Conservation (phyloP, 2,888 invertebrate genomes). For the Amorpha juglandis region DNA sequence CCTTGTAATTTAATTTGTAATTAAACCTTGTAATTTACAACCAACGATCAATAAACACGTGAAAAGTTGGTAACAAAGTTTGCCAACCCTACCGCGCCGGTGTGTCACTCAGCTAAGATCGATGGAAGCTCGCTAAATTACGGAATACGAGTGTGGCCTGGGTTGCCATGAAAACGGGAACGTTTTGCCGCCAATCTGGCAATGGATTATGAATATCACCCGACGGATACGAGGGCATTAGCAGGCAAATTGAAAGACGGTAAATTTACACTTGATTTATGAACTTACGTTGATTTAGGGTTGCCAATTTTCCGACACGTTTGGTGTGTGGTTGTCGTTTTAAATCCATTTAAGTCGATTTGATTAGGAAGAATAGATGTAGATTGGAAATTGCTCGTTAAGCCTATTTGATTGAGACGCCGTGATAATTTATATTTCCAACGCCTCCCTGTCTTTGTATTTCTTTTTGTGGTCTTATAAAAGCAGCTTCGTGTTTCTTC, state of each 20-base stretch:
- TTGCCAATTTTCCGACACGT: not conserved
- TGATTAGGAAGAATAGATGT: not conserved
- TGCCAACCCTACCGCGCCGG: constrained; percentile 13
- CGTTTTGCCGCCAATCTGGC: constrained; percentile 26
- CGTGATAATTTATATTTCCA: no score
- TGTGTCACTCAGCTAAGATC: constrained; percentile 38
- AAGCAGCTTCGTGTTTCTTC: no score
- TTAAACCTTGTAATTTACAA: no score
- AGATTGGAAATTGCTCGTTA: no score
- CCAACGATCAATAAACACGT: not conserved
- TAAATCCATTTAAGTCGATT: not conserved
- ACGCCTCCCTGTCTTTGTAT: no score
- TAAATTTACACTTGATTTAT: constrained; percentile 46
- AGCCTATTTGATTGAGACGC: no score
- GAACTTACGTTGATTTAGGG: constrained; percentile 4
- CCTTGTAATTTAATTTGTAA: no score
- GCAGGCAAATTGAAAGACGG: constrained; percentile 50
- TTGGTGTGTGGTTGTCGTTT: not conserved
- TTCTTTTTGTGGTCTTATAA: no score
- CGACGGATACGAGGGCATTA: constrained; percentile 46
- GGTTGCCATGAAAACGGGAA: constrained; percentile 33
- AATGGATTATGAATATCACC: constrained; percentile 39
- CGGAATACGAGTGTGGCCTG: constrained; percentile 37
- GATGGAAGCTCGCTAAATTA: constrained; percentile 43
- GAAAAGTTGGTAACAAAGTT: constrained; percentile 23